Evolutionary conservation across 2,797 vertebrate species (phyloP).

Genomic region (Ctenopoma kingsleyae): DNA sequence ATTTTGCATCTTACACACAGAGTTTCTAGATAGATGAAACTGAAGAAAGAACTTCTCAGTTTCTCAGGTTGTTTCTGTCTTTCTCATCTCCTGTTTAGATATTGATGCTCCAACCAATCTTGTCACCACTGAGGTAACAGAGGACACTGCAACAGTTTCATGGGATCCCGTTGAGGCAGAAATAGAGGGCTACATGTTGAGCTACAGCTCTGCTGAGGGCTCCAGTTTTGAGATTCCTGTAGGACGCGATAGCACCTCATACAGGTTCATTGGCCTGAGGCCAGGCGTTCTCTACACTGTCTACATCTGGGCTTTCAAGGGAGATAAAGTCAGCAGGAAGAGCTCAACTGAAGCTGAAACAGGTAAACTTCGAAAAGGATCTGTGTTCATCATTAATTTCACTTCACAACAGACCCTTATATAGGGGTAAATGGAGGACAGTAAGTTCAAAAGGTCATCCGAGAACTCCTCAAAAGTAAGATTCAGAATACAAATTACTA

Average conservation of each 20-base stretch:
- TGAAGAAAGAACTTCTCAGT: too few species aligned
- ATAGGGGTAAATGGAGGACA: not conserved
- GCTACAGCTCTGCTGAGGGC: constrained; percentile 82
- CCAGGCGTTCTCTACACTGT: constrained; percentile 85
- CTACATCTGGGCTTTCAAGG: constrained; percentile 86
- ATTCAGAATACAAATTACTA: not conserved
- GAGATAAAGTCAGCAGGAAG: constrained; percentile 83
- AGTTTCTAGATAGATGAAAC: too few species aligned
- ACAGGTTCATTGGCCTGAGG: constrained; percentile 81
- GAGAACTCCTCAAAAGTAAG: constrained; percentile 3
- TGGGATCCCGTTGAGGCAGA: constrained; percentile 85
- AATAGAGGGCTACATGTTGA: constrained; percentile 87
- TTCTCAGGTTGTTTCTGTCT: constrained; percentile 1
- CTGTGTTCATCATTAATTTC: too few species aligned
- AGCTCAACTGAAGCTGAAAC: constrained; percentile 82
- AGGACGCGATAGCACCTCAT: constrained; percentile 78
- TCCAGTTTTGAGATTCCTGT: constrained; percentile 79
- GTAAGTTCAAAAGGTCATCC: constrained; percentile 5
- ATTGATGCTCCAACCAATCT: constrained; percentile 84
- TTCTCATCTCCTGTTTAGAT: constrained; percentile 56
- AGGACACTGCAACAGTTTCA: constrained; percentile 78
- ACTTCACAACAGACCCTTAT: not conserved
- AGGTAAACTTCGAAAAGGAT: constrained; percentile 75
- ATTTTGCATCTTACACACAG: too few species aligned
- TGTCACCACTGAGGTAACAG: constrained; percentile 73